A percentile compares a stretch with the other conserved stretches of the same genome.
Evolutionary conservation across 2,797 vertebrate genomes (phyloP).

Genomic region (Poecile montanus): DNA sequence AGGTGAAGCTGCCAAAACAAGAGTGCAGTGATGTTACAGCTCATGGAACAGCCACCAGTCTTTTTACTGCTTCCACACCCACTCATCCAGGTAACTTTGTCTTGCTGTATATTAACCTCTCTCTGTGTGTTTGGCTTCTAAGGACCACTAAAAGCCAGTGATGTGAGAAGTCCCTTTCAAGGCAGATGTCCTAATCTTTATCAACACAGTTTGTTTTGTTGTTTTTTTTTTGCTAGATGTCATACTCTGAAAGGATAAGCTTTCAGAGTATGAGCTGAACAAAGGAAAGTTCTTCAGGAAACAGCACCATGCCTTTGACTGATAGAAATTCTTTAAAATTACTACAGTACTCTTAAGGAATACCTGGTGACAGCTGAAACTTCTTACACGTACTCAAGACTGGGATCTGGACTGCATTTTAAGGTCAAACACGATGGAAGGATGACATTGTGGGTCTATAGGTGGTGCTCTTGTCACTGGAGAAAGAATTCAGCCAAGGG

Average conservation of each 20-base stretch:
- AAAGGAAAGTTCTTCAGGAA: background rate
- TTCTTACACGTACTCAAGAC: background rate
- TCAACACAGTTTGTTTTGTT: fast-evolving
- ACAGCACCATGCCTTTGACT: background rate
- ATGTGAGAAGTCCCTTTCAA: background rate
- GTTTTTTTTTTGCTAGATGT: background rate
- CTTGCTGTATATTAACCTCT: fast-evolving
- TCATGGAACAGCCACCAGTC: fast-evolving
- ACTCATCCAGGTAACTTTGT: background rate
- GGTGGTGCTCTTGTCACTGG: conserved; percentile 63
- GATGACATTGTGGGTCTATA: conserved; percentile 1
- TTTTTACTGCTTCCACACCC: background rate
- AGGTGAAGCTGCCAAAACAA: fast-evolving
- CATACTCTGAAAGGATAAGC: background rate
- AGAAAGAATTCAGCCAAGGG: background rate
- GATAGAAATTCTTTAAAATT: background rate
- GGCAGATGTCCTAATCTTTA: background rate
- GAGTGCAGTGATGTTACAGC: background rate
- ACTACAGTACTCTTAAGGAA: background rate
- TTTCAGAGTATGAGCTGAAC: no score
- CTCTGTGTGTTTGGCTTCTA: background rate
- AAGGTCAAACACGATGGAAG: background rate
- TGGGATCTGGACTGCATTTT: background rate
- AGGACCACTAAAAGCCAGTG: background rate
- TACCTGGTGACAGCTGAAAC: background rate